Percentiles rank a stretch among this genome's conserved stretches.
Evolutionary conservation across 2,113 vertebrate genomes (phyloP).

Genomic region (Galeopterus variegatus): DNA sequence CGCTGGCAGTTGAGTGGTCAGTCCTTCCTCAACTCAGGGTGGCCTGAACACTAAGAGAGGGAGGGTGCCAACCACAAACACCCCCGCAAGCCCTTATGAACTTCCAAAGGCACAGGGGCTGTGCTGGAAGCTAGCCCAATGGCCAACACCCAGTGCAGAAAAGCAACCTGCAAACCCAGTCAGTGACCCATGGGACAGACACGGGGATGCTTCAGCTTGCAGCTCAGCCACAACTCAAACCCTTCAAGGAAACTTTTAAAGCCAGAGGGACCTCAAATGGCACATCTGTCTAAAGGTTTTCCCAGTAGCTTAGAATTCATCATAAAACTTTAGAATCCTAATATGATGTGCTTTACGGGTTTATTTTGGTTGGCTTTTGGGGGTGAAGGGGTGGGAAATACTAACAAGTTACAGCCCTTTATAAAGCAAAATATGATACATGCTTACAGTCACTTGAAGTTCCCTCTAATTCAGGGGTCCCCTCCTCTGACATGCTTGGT

Average conservation of each 20-base stretch:
- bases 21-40: neutral
- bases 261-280: neutral
- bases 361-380: neutral
- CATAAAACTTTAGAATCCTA: neutral
- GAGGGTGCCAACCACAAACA: neutral
- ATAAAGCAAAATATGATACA: neutral
- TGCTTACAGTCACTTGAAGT: no score
- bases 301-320: no score
- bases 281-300: neutral
- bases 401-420: neutral
- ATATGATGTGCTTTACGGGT: neutral
- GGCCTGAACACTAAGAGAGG: neutral
- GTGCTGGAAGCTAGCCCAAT: no score
- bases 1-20: neutral
- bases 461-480: neutral
- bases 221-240: neutral
- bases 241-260: neutral
- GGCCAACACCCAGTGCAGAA: rapidly evolving
- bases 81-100: neutral
- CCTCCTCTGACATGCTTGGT: neutral
- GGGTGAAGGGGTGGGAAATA: neutral
- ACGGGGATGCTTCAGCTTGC: neutral
- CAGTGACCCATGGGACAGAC: neutral
- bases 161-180: neutral
- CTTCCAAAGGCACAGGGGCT: neutral